Evolutionary conservation across 2,797 vertebrate species (phyloP).

Genomic region (Sebastes hopkinsi): DNA sequence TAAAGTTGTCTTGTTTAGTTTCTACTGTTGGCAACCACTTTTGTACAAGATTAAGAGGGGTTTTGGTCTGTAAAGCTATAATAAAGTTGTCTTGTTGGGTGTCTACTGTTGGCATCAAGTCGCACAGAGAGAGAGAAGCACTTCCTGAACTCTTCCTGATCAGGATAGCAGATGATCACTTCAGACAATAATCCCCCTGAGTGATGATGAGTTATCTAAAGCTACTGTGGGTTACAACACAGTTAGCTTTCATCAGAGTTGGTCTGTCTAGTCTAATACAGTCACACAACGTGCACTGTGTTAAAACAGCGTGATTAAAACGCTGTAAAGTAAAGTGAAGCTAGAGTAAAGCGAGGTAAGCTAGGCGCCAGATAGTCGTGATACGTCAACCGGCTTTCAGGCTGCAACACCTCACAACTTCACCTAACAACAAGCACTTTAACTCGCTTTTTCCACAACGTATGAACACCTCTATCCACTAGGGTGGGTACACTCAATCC

Average conservation of each 20-base stretch:
- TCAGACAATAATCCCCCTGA: conserved; percentile 32
- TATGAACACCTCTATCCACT: accelerated
- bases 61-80: background rate
- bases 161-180: conserved; percentile 16
- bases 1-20: background rate
- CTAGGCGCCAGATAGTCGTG: conserved; percentile 2
- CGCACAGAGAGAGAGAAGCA: background rate
- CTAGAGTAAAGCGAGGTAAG: background rate
- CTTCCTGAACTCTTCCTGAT: conserved; percentile 29
- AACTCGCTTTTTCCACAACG: accelerated
- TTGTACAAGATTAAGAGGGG: background rate
- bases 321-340: background rate
- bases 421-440: background rate
- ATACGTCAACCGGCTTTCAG: conserved; percentile 41
- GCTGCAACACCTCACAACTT: conserved; percentile 36
- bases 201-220: conserved; percentile 5
- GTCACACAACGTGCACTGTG: background rate
- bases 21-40: background rate
- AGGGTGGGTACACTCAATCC: accelerated
- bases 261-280: accelerated
- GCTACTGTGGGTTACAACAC: background rate
- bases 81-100: background rate
- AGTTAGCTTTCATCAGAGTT: background rate
- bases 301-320: background rate
- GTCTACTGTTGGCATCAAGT: background rate